Percentiles rank a stretch among this genome's conserved stretches.
Conservation (phyloP, 2,797 vertebrate species). For the Zonotrichia albicollis region DNA sequence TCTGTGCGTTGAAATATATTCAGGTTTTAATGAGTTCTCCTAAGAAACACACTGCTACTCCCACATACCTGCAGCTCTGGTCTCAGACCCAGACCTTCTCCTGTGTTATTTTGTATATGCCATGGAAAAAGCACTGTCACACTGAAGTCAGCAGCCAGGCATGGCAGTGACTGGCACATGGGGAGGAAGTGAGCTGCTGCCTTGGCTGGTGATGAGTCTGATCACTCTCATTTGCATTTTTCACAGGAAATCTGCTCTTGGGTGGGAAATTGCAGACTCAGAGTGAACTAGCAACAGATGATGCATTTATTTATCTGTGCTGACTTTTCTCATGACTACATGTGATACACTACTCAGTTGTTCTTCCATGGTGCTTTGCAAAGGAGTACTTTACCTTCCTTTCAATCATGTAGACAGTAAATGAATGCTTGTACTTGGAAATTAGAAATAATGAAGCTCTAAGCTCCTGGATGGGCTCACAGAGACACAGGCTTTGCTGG, state of each 20-base stretch:
- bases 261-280: neutral
- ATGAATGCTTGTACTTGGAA: neutral
- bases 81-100: neutral
- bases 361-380: neutral
- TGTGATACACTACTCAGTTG: neutral
- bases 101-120: neutral
- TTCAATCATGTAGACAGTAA: neutral
- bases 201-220: neutral
- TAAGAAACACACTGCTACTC: neutral
- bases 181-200: neutral
- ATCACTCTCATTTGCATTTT: neutral
- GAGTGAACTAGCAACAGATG: neutral
- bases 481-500: neutral
- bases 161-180: neutral
- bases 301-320: neutral
- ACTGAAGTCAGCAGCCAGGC: neutral
- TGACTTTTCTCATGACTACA: neutral
- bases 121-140: neutral
- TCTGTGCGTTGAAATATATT: neutral
- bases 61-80: rapidly evolving
- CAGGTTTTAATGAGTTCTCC: neutral
- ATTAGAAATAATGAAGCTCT: neutral
- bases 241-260: neutral
- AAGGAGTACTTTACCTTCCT: neutral
- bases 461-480: neutral